Conservation (phyloP, 2,888 invertebrate genomes). For the Dynastes tityus region DNA sequence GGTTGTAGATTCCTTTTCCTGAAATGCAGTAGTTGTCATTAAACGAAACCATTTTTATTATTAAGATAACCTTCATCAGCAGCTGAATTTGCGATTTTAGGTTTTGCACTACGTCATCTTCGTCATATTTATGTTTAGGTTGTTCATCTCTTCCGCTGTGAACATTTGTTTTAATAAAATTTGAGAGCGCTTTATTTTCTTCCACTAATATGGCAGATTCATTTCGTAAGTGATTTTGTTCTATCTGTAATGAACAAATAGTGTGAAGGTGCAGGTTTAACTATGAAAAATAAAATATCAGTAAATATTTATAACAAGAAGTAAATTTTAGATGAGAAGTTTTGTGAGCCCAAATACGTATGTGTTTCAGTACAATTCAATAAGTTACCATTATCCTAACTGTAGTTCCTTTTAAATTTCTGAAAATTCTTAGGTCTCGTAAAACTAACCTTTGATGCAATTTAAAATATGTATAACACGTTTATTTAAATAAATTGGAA, state of each 20-base stretch:
- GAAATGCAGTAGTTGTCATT: constrained; percentile 53
- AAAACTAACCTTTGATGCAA: no score
- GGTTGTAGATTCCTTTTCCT: constrained; percentile 79
- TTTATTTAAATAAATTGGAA: no score
- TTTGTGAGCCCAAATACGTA: no score
- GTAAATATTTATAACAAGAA: neutral
- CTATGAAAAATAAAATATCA: no score
- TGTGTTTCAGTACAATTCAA: no score
- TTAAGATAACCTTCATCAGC: constrained; percentile 57
- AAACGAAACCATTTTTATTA: no score
- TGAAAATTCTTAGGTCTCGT: no score
- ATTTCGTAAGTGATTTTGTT: constrained; percentile 48
- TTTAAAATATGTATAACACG: no score
- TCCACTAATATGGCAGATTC: constrained; percentile 63
- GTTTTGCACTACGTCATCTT: constrained; percentile 66
- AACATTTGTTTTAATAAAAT: constrained; percentile 58
- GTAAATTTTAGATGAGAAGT: no score
- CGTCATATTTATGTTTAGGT: constrained; percentile 53
- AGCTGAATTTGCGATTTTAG: constrained; percentile 67
- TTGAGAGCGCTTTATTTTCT: constrained; percentile 66
- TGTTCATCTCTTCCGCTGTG: constrained; percentile 55
- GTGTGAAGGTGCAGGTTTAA: neutral
- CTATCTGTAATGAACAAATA: constrained; percentile 42
- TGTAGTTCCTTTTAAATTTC: no score
- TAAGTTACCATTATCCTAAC: no score